A percentile compares a stretch with the other conserved stretches of the same genome.
Evolutionary conservation across 2,113 vertebrate species (phyloP).

Genomic region (cat (Felis catus)): DNA sequence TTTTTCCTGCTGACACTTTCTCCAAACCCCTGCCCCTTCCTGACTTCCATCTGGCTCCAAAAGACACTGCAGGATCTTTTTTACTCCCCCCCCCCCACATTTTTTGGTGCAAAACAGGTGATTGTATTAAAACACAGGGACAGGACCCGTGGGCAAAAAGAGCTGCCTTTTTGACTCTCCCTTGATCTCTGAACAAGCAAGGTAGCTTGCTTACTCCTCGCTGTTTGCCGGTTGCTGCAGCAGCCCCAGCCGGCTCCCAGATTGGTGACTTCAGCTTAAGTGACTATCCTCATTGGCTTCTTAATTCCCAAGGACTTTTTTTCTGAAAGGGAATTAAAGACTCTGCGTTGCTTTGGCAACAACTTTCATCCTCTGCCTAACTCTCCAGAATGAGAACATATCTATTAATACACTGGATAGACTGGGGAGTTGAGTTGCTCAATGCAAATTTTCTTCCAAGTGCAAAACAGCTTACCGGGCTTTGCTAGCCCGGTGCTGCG

Average conservation of each 20-base stretch:
- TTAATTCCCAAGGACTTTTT: slow-evolving; percentile 67
- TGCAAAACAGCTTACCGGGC: slow-evolving; percentile 62
- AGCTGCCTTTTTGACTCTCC: background rate
- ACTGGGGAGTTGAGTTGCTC: slow-evolving; percentile 61
- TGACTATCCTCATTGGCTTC: slow-evolving; percentile 17
- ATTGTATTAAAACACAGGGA: too few species aligned
- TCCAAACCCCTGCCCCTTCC: background rate
- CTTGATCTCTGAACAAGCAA: background rate
- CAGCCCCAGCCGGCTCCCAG: background rate
- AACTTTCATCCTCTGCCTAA: slow-evolving; percentile 56
- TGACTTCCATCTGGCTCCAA: background rate
- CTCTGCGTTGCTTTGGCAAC: slow-evolving; percentile 64
- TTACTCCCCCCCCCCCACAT: background rate
- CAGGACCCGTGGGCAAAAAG: too few species aligned
- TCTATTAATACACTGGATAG: slow-evolving; percentile 72
- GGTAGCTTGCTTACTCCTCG: background rate
- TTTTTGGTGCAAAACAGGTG: too few species aligned
- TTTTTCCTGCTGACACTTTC: background rate
- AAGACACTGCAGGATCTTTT: background rate
- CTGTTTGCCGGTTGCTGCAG: background rate
- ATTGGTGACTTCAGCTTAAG: slow-evolving; percentile 55
- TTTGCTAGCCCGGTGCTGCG: background rate
- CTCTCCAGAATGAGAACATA: slow-evolving; percentile 68
- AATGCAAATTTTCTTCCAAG: slow-evolving; percentile 55
- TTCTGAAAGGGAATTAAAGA: slow-evolving; percentile 59